Conservation (phyloP, 2,888 invertebrate species). For the Drosophila flavopinicola region DNA sequence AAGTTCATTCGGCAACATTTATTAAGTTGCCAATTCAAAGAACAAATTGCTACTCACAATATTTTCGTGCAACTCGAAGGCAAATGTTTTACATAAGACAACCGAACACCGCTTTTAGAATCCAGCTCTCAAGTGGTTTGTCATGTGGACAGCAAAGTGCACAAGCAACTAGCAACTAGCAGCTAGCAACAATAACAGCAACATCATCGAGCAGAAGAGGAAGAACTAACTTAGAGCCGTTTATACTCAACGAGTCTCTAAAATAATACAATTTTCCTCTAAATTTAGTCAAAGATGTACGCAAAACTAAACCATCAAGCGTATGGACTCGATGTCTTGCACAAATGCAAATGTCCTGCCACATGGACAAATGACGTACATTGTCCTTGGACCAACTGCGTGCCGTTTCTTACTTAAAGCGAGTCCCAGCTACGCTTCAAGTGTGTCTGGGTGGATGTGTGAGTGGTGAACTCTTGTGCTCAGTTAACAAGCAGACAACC, state of each 20-base stretch:
- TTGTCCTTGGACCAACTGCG: conserved; percentile 16
- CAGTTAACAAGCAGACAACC: conserved; percentile 46
- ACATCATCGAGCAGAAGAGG: neutral
- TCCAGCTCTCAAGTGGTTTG: conserved; percentile 23
- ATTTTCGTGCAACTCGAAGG: conserved; percentile 18
- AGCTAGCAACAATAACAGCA: conserved; percentile 8
- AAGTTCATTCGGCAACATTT: neutral
- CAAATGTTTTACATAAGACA: conserved; percentile 40
- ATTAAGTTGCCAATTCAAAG: conserved; percentile 17
- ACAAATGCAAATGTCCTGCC: conserved; percentile 66
- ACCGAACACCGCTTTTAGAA: neutral
- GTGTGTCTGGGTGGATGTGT: conserved; percentile 12
- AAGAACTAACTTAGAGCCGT: conserved; percentile 45
- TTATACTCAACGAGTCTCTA: conserved; percentile 57
- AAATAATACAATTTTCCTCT: conserved; percentile 78
- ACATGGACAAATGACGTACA: conserved; percentile 45
- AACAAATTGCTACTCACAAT: conserved; percentile 48
- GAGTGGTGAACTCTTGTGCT: conserved; percentile 29
- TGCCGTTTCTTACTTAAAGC: conserved; percentile 33
- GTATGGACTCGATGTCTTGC: conserved; percentile 31
- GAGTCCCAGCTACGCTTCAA: conserved; percentile 29
- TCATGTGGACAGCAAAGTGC: conserved; percentile 37
- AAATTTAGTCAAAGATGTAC: conserved; percentile 66
- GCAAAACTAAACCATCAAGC: conserved; percentile 24
- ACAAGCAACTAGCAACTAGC: conserved; percentile 27